These are phyloP conservation scores for Oligia latruncula DNA, from an alignment of 2,888 invertebrate species.

Conservation along the genomic window DNA sequence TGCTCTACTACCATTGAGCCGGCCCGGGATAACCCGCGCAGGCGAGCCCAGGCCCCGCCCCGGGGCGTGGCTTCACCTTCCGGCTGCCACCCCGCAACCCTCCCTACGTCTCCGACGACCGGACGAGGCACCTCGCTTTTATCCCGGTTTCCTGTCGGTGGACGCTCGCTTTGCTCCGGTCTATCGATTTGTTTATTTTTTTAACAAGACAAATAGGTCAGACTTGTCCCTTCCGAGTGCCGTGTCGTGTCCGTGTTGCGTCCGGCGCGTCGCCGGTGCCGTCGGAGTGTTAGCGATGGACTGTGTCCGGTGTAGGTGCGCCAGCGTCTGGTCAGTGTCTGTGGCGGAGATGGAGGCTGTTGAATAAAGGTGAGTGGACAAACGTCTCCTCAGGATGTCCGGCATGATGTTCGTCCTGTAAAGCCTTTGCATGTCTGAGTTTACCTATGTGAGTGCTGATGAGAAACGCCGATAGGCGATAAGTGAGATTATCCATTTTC, in stretches of 20 bases:
- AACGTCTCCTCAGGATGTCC: background rate
- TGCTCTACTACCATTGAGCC: slow-evolving; percentile 52
- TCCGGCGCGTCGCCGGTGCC: slow-evolving; percentile 66
- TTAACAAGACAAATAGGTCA: slow-evolving; percentile 84
- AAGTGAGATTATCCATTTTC: too few species aligned
- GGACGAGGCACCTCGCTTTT: slow-evolving; percentile 86
- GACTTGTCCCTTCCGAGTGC: slow-evolving; percentile 79
- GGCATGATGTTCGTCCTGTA: background rate
- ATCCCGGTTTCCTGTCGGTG: slow-evolving; percentile 89
- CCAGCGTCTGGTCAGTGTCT: slow-evolving; percentile 51
- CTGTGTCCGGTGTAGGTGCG: slow-evolving; percentile 63
- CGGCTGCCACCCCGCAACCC: slow-evolving; percentile 65
- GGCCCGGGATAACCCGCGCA: slow-evolving; percentile 70
- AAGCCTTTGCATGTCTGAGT: background rate
- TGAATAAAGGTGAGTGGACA: slow-evolving; percentile 64
- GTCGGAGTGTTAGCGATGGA: slow-evolving; percentile 65
- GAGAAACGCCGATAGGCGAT: background rate
- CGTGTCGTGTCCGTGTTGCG: slow-evolving; percentile 68
- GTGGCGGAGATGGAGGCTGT: slow-evolving; percentile 54
- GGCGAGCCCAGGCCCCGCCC: slow-evolving; percentile 74
- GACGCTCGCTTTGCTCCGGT: slow-evolving; percentile 86
- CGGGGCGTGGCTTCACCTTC: slow-evolving; percentile 71
- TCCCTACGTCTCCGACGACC: slow-evolving; percentile 72
- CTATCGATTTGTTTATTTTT: slow-evolving; percentile 90
- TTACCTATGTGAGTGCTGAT: background rate